A percentile compares a stretch with the other conserved stretches of the same genome.
phyloP scores from a whole-genome alignment of 1,140 invertebrate species.

The Chionoecetes opilio region DNA sequence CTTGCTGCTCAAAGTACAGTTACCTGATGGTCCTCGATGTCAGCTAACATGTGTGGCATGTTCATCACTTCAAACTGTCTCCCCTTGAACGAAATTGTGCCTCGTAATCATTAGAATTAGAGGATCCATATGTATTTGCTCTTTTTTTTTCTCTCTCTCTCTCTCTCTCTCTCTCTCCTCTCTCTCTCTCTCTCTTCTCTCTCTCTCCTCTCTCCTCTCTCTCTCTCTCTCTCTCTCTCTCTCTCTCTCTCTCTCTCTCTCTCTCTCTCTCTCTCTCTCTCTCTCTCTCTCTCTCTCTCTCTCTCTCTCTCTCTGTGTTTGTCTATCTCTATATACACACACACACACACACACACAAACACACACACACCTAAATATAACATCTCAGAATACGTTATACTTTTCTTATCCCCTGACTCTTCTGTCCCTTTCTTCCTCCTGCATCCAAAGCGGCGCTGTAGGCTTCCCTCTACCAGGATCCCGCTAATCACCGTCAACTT shows the following conservation, averaged over 20 bases:
- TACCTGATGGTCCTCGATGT: background rate
- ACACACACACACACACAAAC: constrained; percentile 58
- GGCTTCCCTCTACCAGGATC: background rate
- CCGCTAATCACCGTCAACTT: background rate
- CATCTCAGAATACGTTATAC: background rate
- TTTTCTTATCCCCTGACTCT: constrained; percentile 4
- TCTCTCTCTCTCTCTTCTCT: constrained; percentile 19
- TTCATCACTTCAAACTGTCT: background rate
- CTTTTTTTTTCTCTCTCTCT: background rate
- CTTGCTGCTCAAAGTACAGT: background rate
- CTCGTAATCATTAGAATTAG: background rate
- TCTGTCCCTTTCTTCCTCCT: background rate
- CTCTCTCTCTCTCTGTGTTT: background rate
- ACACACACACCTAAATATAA: background rate
- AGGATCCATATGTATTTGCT: background rate
- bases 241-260: background rate
- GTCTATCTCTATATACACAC: too few relatives aligned
- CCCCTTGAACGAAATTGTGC: too few relatives aligned
- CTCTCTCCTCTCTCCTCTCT: constrained; percentile 25
- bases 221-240: constrained; percentile 5
- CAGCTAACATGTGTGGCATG: background rate
- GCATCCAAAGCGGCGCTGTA: background rate
- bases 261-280: constrained; percentile 60
- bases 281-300: background rate
- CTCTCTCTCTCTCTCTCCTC: too few relatives aligned